A percentile compares a stretch with the other conserved stretches of the same genome.
Evolutionary conservation across 2,113 vertebrate genomes (phyloP).

Genomic region (Vidua chalybeata): DNA sequence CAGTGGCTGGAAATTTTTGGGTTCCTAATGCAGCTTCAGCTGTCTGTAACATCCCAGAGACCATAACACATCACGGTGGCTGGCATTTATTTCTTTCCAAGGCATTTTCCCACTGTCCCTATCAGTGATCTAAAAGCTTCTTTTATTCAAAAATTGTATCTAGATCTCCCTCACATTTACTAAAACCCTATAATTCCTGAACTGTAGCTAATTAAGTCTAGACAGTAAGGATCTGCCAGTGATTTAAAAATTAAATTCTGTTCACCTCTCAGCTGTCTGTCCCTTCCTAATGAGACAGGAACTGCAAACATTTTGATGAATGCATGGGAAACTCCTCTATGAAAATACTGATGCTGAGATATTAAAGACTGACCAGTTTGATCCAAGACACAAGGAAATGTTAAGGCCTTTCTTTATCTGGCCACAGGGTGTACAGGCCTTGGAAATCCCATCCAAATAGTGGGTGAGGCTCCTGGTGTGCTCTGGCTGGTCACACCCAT

Average conservation of each 20-base stretch:
- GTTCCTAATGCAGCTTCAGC: background rate
- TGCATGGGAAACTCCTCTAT: background rate
- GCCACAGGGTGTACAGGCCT: background rate
- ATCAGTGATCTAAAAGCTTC: background rate
- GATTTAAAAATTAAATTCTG: background rate
- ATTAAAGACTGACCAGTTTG: background rate
- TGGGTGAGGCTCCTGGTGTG: background rate
- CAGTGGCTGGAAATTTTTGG: background rate
- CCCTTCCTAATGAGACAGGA: background rate
- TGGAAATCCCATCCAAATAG: background rate
- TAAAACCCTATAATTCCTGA: background rate
- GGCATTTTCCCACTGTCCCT: background rate
- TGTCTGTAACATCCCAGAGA: background rate
- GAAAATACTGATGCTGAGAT: background rate
- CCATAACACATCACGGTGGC: background rate
- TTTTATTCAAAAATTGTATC: background rate
- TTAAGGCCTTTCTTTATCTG: background rate
- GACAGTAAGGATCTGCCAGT: background rate
- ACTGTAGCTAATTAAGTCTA: background rate
- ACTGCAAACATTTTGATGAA: background rate
- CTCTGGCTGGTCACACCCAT: background rate
- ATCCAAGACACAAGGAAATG: background rate
- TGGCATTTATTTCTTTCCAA: background rate
- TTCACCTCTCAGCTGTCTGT: background rate
- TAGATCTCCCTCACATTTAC: background rate